These are phyloP conservation scores for Neomorphus geoffroyi DNA, from an alignment of 2,797 vertebrate genomes.

Conservation along the genomic window DNA sequence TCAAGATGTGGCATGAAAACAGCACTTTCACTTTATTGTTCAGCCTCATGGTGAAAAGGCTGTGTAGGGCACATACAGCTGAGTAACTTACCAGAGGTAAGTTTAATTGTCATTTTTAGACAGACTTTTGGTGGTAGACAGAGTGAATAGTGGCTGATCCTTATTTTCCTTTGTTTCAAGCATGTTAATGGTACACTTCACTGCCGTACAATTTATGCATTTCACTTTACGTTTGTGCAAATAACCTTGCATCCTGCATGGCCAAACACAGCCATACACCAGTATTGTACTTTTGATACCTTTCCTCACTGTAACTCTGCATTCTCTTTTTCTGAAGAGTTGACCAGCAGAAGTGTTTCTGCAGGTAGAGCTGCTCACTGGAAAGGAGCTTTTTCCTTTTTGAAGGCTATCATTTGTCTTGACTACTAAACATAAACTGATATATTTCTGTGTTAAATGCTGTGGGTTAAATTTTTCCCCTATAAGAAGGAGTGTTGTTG, in stretches of 20 bases:
- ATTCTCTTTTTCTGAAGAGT: neutral
- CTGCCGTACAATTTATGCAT: neutral
- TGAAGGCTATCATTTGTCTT: neutral
- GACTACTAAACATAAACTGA: neutral
- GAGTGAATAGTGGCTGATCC: neutral
- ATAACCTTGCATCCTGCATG: neutral
- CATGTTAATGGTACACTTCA: neutral
- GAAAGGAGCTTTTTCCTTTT: conserved; percentile 1
- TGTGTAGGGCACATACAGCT: neutral
- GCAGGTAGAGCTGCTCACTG: neutral
- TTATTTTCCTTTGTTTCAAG: conserved; percentile 14
- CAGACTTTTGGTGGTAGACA: neutral
- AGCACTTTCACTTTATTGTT: neutral
- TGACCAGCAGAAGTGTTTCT: neutral
- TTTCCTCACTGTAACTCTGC: neutral
- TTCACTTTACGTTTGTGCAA: conserved; percentile 43
- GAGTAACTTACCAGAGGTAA: neutral
- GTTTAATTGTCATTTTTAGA: conserved; percentile 36
- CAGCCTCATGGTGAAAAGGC: neutral
- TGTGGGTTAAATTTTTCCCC: neutral
- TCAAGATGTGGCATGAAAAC: neutral
- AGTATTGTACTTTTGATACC: neutral
- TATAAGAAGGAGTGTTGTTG: neutral
- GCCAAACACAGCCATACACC: neutral
- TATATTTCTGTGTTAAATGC: neutral